Conservation (phyloP, 2,113 vertebrate genomes). For the Rostratula benghalensis region DNA sequence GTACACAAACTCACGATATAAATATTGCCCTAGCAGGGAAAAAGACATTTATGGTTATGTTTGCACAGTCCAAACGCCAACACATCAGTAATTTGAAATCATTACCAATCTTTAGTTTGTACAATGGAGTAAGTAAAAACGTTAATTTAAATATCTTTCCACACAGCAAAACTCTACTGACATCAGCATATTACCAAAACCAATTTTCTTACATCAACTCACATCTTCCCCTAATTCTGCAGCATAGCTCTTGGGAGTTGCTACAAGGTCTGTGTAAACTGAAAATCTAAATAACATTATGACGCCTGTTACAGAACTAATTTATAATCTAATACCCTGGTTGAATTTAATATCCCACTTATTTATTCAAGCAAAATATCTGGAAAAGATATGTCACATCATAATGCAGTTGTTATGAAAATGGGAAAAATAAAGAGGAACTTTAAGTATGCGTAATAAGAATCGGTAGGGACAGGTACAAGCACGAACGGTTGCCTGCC, state of each 20-base stretch:
- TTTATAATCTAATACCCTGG: slow-evolving; percentile 96
- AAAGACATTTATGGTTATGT: slow-evolving; percentile 50
- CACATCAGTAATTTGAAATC: slow-evolving; percentile 69
- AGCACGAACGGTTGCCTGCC: slow-evolving; percentile 67
- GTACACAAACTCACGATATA: background rate
- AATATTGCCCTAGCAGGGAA: slow-evolving; percentile 46
- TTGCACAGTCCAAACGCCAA: slow-evolving; percentile 46
- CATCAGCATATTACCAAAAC: slow-evolving; percentile 96
- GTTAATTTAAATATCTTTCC: slow-evolving; percentile 79
- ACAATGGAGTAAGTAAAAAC: slow-evolving; percentile 73
- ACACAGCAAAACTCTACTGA: slow-evolving; percentile 83
- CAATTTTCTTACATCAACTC: slow-evolving; percentile 98
- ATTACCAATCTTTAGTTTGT: slow-evolving; percentile 71
- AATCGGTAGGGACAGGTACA: slow-evolving; percentile 74
- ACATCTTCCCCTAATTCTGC: slow-evolving; percentile 97
- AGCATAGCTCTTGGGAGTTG: slow-evolving; percentile 94
- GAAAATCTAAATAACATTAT: slow-evolving; percentile 98
- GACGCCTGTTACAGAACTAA: slow-evolving; percentile 94
- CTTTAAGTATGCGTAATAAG: slow-evolving; percentile 58
- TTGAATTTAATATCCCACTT: slow-evolving; percentile 95
- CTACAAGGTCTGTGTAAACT: slow-evolving; percentile 93
- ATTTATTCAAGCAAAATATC: slow-evolving; percentile 88
- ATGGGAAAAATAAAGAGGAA: slow-evolving; percentile 75
- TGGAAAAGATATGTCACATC: slow-evolving; percentile 80
- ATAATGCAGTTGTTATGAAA: slow-evolving; percentile 78